These are phyloP conservation scores for Brachypteracias leptosomus DNA, from an alignment of 2,113 vertebrate species.

Conservation along the genomic window DNA sequence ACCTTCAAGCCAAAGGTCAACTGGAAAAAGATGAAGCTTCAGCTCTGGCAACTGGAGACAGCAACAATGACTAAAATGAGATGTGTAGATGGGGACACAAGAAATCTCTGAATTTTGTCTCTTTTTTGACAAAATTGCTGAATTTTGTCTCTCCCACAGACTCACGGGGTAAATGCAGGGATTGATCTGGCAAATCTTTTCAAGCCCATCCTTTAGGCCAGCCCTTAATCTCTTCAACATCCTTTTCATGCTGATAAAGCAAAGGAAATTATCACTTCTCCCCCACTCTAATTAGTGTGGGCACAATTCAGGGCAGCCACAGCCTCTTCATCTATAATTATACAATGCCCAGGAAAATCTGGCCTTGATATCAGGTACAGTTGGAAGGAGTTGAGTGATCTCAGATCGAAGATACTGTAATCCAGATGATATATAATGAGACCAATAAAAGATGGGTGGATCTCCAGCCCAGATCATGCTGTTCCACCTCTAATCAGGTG, in stretches of 20 bases:
- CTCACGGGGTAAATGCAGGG: neutral
- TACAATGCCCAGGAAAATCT: neutral
- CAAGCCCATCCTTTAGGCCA: neutral
- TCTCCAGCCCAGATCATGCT: neutral
- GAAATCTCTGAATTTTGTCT: neutral
- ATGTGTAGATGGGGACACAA: neutral
- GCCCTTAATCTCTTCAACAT: neutral
- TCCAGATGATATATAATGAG: neutral
- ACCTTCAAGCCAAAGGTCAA: neutral
- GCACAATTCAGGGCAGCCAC: constrained; percentile 16
- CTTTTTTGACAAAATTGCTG: too few species aligned
- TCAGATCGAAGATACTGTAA: neutral
- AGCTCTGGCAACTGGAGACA: neutral
- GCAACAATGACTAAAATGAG: fast-evolving
- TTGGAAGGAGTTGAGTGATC: neutral
- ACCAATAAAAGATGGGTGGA: constrained; percentile 43
- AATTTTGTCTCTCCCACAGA: too few species aligned
- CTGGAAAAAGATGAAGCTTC: neutral
- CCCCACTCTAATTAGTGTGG: constrained; percentile 1
- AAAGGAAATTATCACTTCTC: neutral
- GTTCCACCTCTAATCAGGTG: neutral
- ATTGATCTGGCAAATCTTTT: neutral
- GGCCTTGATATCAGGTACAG: neutral
- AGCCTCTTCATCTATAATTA: constrained; percentile 13
- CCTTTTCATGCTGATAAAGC: neutral